Percentiles rank a stretch among this genome's conserved stretches.
These are phyloP conservation scores for Myzus persicae DNA, from an alignment of 1,140 invertebrate genomes.

Conservation along the genomic window DNA sequence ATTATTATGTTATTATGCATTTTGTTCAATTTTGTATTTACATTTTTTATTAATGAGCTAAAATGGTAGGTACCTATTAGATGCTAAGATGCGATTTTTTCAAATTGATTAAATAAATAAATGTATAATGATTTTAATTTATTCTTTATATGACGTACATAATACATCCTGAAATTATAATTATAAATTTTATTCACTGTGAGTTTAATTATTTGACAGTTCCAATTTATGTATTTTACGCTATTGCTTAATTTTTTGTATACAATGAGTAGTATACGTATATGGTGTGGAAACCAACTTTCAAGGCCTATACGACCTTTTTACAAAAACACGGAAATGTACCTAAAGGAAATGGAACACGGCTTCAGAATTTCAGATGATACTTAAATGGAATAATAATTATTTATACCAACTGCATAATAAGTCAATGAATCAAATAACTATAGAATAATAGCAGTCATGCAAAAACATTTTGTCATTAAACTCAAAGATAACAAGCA, in stretches of 20 bases:
- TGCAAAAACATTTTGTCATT: neutral
- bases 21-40: neutral
- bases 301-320: neutral
- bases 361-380: neutral
- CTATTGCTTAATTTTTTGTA: neutral
- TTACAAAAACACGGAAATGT: neutral
- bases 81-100: neutral
- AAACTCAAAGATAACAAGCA: neutral
- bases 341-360: neutral
- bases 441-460: neutral
- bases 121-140: neutral
- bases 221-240: neutral
- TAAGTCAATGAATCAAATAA: neutral
- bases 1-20: too few species aligned
- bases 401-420: neutral
- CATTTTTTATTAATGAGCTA: neutral
- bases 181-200: neutral
- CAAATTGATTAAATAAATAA: neutral
- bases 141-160: neutral
- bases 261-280: neutral
- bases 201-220: neutral
- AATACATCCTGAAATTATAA: neutral
- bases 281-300: neutral
- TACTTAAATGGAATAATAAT: neutral
- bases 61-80: neutral